phyloP scores from a whole-genome alignment of 1,140 invertebrate genomes.

The Aphelinus certus region DNA sequence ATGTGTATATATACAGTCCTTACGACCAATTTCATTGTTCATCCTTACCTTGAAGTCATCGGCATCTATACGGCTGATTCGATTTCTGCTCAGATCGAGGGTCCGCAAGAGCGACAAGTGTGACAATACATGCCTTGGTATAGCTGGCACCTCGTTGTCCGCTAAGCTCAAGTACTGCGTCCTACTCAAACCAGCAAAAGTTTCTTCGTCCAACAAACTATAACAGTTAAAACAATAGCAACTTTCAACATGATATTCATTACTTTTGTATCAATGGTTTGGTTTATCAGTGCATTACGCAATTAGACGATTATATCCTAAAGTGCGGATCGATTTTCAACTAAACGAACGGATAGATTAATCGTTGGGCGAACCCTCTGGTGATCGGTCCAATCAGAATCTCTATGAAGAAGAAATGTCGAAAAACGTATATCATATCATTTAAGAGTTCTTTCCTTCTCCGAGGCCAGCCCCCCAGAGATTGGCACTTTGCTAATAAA shows the following conservation, averaged over 20 bases:
- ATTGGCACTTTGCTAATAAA: slow-evolving; percentile 29
- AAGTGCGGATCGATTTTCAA: too few relatives aligned
- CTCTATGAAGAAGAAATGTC: too few relatives aligned
- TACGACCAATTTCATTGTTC: not conserved
- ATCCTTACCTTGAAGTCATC: slow-evolving; percentile 71
- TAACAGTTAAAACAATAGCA: slow-evolving; percentile 36
- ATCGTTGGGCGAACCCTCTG: too few relatives aligned
- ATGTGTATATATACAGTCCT: not conserved
- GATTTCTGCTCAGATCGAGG: slow-evolving; percentile 76
- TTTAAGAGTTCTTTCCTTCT: too few relatives aligned
- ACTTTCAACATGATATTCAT: too few relatives aligned
- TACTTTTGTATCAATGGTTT: too few relatives aligned
- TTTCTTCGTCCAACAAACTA: slow-evolving; percentile 74
- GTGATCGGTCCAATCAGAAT: too few relatives aligned
- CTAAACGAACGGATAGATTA: too few relatives aligned
- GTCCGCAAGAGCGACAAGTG: slow-evolving; percentile 78
- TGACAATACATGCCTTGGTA: slow-evolving; percentile 76
- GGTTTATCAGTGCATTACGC: too few relatives aligned
- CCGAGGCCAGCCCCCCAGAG: slow-evolving; percentile 26
- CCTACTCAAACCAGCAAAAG: slow-evolving; percentile 75
- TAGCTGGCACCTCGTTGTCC: slow-evolving; percentile 75
- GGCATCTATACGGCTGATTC: slow-evolving; percentile 71
- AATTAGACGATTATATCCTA: too few relatives aligned
- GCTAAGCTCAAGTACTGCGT: slow-evolving; percentile 78
- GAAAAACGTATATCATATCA: too few relatives aligned